These are phyloP conservation scores for Labia minor DNA, from an alignment of 2,888 invertebrate species.

Conservation along the genomic window DNA sequence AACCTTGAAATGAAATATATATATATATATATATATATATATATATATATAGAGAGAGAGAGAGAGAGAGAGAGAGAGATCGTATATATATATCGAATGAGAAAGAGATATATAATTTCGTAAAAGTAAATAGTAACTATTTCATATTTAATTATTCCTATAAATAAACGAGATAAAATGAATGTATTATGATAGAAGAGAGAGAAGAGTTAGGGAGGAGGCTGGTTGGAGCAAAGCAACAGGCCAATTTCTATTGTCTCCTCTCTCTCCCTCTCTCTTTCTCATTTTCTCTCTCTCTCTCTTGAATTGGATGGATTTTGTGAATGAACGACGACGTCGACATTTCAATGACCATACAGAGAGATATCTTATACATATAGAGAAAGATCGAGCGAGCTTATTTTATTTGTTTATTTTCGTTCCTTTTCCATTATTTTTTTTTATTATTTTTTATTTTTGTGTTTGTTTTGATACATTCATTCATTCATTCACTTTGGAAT, in stretches of 20 bases:
- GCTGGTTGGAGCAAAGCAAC: not conserved
- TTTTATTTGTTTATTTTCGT: not conserved
- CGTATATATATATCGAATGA: too few relatives aligned
- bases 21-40: too few relatives aligned
- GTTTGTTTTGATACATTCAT: not conserved
- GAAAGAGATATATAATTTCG: too few relatives aligned
- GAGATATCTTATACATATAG: not conserved
- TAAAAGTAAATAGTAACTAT: too few relatives aligned
- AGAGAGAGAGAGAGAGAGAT: too few relatives aligned
- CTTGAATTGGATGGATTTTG: not conserved
- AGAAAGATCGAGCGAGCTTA: too few relatives aligned
- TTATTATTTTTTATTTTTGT: too few relatives aligned
- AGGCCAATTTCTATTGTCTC: slow-evolving; percentile 13
- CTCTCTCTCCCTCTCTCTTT: slow-evolving; percentile 18
- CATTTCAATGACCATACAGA: not conserved
- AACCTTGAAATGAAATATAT: too few relatives aligned
- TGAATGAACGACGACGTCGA: not conserved
- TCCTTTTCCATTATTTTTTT: too few relatives aligned
- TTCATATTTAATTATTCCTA: not conserved
- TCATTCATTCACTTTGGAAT: not conserved
- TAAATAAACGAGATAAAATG: not conserved
- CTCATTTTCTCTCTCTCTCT: slow-evolving; percentile 21
- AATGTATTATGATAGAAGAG: slow-evolving; percentile 23
- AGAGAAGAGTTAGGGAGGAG: slow-evolving; percentile 17
- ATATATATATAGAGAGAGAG: too few relatives aligned